Base-by-base conservation (phyloP, 1,140 invertebrate genomes). In the Zaprionus kolodkinae region DNA sequence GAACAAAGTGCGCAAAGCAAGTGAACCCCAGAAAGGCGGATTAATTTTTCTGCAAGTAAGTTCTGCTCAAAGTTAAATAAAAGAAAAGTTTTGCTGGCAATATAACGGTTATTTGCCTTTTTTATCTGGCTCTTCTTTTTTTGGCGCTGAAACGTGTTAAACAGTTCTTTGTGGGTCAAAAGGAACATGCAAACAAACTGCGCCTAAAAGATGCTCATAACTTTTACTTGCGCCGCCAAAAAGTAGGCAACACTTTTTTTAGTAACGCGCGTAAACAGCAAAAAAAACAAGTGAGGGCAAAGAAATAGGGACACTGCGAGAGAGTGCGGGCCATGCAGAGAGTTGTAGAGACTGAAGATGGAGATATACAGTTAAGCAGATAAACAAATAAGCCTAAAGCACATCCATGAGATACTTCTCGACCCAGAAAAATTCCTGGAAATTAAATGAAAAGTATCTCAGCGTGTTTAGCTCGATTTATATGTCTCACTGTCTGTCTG, bases 131-230 rank as follows among this genome's bases (percentile, higher is more conserved):
- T 30, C 6, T 30, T 30, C 6, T 30, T 30, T 57, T 70, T 62
- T 43, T 43, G n/a, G 7, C n/a, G 38, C 13, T 56, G 45, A n/a
- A 13, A 30, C 15, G 43, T 40, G 60, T 64, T 13, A 21, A 6
- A 30, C 3, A 25, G 12, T 21, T 21, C 52, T 83, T 84, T 78
- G 62, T 85, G 75, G 82, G 81, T 85, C 81, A 85, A 85, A 78
- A 35, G 6, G 33, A 7, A 9, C 33, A 35, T 35, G 33, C 27
- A 30, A 43, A 43, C 40, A 45, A 15, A 21, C 21, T 21, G 21
- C 21, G 21, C 40, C 15, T 45, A 45, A 45, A 45, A 45, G 5
- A 40, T 40, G 38, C 13, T n/a, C 13, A 40, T 45, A 15, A 45
- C 40, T 45, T 45, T 45, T 45, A 40, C 38, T n/a, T n/a, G 6